phyloP scores from a whole-genome alignment of 2,113 vertebrate genomes.

The Ariopsis seemanni region DNA sequence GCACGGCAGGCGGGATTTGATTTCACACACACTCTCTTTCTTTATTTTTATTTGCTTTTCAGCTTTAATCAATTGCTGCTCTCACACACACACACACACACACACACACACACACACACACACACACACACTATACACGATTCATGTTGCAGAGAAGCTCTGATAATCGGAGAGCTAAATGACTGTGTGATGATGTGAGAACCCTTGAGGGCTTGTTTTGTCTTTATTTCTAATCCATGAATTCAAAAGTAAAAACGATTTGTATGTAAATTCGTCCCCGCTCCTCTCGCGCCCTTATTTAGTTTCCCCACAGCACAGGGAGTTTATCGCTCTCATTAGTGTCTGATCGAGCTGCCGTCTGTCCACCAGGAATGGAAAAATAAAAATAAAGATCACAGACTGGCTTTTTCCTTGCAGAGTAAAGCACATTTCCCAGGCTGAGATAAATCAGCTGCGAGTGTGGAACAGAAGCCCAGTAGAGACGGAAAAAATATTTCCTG shows the following conservation, averaged over 20 bases:
- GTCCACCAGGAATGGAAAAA: background rate
- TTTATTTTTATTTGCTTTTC: too few relatives aligned
- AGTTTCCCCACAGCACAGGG: background rate
- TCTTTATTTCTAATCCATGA: background rate
- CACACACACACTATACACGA: background rate
- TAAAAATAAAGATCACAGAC: background rate
- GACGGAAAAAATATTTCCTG: background rate
- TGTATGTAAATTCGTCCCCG: conserved; percentile 1
- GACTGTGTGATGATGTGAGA: background rate
- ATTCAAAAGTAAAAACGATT: conserved; percentile 1
- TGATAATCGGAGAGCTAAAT: background rate
- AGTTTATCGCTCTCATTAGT: conserved; percentile 4
- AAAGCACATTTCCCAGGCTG: background rate
- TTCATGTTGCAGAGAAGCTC: background rate
- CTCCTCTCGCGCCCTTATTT: background rate
- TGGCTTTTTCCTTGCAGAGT: background rate
- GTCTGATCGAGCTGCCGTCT: background rate
- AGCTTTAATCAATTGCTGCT: too few relatives aligned
- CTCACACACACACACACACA: too few relatives aligned
- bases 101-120: too few relatives aligned
- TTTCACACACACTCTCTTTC: too few relatives aligned
- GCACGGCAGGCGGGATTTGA: too few relatives aligned
- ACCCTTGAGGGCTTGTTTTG: background rate
- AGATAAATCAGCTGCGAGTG: too few relatives aligned
- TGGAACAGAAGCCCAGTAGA: background rate